Evolutionary conservation across 2,797 vertebrate species (phyloP), one percentile per base, ranked within the genome.

Genomic region (Diplodus sargus): DNA sequence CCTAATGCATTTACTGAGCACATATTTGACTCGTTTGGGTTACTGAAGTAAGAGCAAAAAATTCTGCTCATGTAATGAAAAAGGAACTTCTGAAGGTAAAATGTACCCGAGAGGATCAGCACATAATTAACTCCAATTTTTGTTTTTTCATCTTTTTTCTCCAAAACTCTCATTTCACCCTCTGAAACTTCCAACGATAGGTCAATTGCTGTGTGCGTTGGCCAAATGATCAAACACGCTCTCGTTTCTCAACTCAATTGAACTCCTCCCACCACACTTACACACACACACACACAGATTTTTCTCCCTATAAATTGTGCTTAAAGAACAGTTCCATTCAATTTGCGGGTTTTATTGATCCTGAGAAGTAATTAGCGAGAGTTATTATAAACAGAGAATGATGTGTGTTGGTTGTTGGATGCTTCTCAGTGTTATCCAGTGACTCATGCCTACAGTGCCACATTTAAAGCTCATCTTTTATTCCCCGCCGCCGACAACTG

Each of bases 341-440:
- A 87, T 88, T 90, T 65, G 39, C 85, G 83, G 62, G 67, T 87
- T 86, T 69, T 81, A 91, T 91, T 18, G 85, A 89, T 89, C 73
- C 59, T 65, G 42, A 68, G 72, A 89, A 81, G 82, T 86, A 88
- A 91, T 91, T 90, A 87, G 83, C 58, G 58, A 74, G 86, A 89
- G 79, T 91, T 87, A 90, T 91, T 85, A 85, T 81, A 87, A 93
- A 91, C 85, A 87, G 73, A 82, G 54, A 87, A 83, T 87, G 78
- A 85, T 89, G 45, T 83, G 79, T 85, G 74, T 72, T 78, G 47
- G 68, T 68, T 70, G 59, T 74, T 77, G 47, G 48, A 71, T 78
- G 65, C 60, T 58, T 69, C 68, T 74, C 45, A 1, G 69, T 79
- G 52, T 85, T 84, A 81, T 72, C 34, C 64, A 67, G 58, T 84